phyloP scores from a whole-genome alignment of 2,113 vertebrate species.

The Clarias batrachus region DNA sequence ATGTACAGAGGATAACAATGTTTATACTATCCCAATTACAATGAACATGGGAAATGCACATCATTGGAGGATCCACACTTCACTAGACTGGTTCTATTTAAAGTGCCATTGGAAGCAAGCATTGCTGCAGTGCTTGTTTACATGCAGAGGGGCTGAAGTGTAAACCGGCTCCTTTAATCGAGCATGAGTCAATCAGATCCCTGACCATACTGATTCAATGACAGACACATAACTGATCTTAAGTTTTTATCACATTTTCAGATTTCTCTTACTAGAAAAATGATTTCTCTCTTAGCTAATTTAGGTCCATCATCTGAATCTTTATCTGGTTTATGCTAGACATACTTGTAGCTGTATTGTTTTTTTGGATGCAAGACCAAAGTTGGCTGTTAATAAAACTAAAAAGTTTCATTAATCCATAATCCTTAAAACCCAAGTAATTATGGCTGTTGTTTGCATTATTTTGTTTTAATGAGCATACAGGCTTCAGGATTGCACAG shows the following conservation, averaged over 20 bases:
- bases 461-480: no score
- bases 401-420: background rate
- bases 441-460: no score
- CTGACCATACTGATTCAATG: constrained; percentile 38
- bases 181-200: constrained; percentile 45
- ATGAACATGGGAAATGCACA: constrained; percentile 67
- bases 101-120: constrained; percentile 64
- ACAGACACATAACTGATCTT: constrained; percentile 7
- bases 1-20: constrained; percentile 68
- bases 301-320: background rate
- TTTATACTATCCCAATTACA: constrained; percentile 69
- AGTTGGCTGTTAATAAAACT: background rate
- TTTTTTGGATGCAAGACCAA: background rate
- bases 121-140: constrained; percentile 68
- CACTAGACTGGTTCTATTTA: constrained; percentile 67
- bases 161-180: constrained; percentile 62
- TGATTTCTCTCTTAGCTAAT: background rate
- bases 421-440: background rate
- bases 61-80: constrained; percentile 52
- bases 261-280: background rate
- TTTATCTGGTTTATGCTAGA: background rate
- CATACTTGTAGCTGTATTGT: background rate
- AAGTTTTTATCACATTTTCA: background rate
- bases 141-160: constrained; percentile 52
- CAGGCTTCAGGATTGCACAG: no score